Percentiles rank a stretch among this genome's conserved stretches.
These are phyloP conservation scores for Leistus spinibarbis DNA, from an alignment of 2,888 invertebrate species.

Conservation along the genomic window DNA sequence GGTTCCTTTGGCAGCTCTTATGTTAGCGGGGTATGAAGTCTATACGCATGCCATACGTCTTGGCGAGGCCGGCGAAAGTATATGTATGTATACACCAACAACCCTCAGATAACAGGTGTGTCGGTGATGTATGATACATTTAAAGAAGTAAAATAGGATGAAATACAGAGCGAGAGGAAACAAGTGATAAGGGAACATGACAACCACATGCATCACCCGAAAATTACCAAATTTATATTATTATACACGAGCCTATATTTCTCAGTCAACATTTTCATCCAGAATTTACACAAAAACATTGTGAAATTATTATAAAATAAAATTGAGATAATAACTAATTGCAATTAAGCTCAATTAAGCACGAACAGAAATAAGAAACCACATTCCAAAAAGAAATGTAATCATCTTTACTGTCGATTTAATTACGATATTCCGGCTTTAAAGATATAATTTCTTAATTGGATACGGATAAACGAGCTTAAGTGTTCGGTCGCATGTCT, in stretches of 20 bases:
- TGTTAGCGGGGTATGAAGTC: neutral
- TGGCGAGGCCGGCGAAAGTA: neutral
- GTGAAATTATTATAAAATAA: too few species aligned
- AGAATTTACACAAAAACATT: neutral
- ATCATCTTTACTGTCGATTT: too few species aligned
- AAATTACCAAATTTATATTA: neutral
- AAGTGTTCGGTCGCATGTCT: too few species aligned
- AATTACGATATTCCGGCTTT: too few species aligned
- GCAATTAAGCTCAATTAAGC: too few species aligned
- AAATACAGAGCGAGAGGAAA: neutral
- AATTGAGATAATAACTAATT: too few species aligned
- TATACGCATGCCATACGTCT: neutral
- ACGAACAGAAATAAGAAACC: too few species aligned
- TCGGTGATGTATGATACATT: neutral
- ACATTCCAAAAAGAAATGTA: too few species aligned
- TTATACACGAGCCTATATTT: neutral
- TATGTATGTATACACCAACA: neutral
- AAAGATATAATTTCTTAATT: too few species aligned
- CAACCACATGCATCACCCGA: neutral
- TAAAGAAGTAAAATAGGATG: neutral
- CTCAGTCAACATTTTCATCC: neutral
- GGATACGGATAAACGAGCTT: too few species aligned
- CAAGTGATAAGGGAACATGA: neutral
- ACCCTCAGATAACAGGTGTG: neutral
- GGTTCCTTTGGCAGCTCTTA: neutral